A percentile compares a stretch with the other conserved stretches of the same genome.
phyloP scores from a whole-genome alignment of 2,888 invertebrate species.

The Allacma fusca region DNA sequence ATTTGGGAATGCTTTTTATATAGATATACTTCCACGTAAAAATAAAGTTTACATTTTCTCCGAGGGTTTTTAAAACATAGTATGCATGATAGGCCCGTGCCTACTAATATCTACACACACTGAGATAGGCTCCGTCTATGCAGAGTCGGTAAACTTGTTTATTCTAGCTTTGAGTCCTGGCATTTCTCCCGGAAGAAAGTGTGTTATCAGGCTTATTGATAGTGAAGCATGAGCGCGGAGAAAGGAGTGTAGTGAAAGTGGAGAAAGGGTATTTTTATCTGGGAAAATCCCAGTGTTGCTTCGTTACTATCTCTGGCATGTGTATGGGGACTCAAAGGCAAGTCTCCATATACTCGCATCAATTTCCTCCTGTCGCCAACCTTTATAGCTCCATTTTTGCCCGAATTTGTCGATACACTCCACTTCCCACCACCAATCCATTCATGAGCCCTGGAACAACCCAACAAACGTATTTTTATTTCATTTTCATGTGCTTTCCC shows the following conservation, averaged over 20 bases:
- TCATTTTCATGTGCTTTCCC: background rate
- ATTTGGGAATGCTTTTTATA: too few species aligned
- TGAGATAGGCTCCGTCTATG: background rate
- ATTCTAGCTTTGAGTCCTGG: background rate
- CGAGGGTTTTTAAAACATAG: too few species aligned
- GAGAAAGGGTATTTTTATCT: background rate
- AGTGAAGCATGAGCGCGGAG: background rate
- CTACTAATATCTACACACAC: too few species aligned
- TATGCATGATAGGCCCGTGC: too few species aligned
- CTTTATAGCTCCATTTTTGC: conserved; percentile 33
- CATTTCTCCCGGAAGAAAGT: background rate
- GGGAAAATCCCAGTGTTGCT: background rate
- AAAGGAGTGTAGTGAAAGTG: background rate
- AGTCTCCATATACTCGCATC: conserved; percentile 16
- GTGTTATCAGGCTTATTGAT: background rate
- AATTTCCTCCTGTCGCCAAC: conserved; percentile 39
- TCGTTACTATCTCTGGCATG: background rate
- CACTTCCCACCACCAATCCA: conserved; percentile 17
- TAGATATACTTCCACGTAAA: too few species aligned
- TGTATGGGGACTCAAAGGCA: background rate
- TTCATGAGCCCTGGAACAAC: background rate
- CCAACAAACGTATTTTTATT: background rate
- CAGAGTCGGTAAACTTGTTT: background rate
- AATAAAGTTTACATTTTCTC: too few species aligned
- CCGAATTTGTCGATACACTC: conserved; percentile 31